These are phyloP conservation scores for Drosophila percnosoma DNA, from an alignment of 2,888 invertebrate species.

Conservation along the genomic window DNA sequence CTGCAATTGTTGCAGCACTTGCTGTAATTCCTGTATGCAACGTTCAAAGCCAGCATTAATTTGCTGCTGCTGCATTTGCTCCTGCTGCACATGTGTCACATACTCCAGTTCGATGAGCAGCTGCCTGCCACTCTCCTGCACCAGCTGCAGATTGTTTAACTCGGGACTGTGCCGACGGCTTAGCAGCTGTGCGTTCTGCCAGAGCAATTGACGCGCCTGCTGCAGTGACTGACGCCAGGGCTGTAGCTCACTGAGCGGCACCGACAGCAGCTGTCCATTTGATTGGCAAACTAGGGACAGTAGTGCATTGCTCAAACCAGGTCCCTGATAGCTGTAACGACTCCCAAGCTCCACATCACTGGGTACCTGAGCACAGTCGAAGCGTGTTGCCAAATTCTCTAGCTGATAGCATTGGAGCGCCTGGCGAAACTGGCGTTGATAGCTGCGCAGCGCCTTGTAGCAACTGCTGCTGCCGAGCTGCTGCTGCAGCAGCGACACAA, in stretches of 20 bases:
- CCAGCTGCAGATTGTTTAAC: conserved; percentile 47
- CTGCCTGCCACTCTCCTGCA: conserved; percentile 62
- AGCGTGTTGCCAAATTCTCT: conserved; percentile 71
- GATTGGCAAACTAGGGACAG: conserved; percentile 69
- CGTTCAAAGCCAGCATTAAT: conserved; percentile 38
- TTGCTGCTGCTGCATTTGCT: conserved; percentile 14
- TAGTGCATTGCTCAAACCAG: conserved; percentile 71
- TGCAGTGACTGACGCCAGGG: conserved; percentile 78
- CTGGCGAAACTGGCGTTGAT: conserved; percentile 60
- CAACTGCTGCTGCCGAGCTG: conserved; percentile 58
- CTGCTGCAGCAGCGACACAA: conserved; percentile 49
- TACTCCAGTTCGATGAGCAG: conserved; percentile 78
- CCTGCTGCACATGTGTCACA: conserved; percentile 40
- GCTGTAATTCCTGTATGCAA: conserved; percentile 56
- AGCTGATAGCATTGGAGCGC: conserved; percentile 68
- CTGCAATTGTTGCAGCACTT: conserved; percentile 41
- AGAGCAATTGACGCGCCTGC: conserved; percentile 86
- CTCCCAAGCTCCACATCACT: conserved; percentile 62
- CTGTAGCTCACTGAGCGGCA: conserved; percentile 80
- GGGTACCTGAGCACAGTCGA: conserved; percentile 52
- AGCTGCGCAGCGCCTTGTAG: conserved; percentile 78
- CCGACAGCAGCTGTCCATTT: conserved; percentile 77
- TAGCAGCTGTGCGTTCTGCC: conserved; percentile 85
- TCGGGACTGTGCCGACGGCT: conserved; percentile 45
- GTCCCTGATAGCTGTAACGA: conserved; percentile 75